Conservation (phyloP, 2,888 invertebrate genomes). For the Neuroscelio doddi region DNA sequence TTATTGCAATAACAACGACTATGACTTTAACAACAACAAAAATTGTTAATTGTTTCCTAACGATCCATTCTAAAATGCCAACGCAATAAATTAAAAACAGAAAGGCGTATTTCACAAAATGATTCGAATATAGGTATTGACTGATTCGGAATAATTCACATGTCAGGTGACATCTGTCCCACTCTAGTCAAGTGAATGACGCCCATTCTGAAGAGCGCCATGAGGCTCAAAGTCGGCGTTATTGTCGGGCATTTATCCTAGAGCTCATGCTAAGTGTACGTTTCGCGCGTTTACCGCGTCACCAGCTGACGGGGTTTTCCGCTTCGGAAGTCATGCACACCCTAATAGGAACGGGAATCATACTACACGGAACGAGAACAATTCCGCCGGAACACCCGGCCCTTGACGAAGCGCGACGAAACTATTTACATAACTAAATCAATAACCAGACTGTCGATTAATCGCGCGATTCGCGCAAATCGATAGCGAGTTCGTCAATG, state of each 20-base stretch:
- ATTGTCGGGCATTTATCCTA: neutral
- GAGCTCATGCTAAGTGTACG: neutral
- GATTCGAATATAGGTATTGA: no score
- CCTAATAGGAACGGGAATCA: slow-evolving; percentile 21
- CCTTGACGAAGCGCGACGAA: slow-evolving; percentile 11
- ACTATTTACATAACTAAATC: slow-evolving; percentile 16
- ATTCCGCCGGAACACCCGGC: slow-evolving; percentile 33
- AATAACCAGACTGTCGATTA: neutral
- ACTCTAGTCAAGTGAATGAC: neutral
- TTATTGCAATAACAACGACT: no score
- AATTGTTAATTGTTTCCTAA: no score
- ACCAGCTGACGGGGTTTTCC: slow-evolving; percentile 40
- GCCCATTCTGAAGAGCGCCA: neutral
- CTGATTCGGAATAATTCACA: no score
- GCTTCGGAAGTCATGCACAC: slow-evolving; percentile 32
- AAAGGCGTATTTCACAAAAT: no score
- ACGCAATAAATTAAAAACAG: no score
- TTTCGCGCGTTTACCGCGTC: slow-evolving; percentile 14
- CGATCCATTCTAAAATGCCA: no score
- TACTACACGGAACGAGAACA: slow-evolving; percentile 22
- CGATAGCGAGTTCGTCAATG: neutral
- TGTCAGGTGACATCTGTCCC: no score
- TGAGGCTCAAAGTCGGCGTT: slow-evolving; percentile 1
- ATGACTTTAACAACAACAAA: no score
- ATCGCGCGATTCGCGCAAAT: no score